A percentile compares a stretch with the other conserved stretches of the same genome.
phyloP scores from a whole-genome alignment of 64 coral and sea anemone species.

The Montipora capricornis region DNA sequence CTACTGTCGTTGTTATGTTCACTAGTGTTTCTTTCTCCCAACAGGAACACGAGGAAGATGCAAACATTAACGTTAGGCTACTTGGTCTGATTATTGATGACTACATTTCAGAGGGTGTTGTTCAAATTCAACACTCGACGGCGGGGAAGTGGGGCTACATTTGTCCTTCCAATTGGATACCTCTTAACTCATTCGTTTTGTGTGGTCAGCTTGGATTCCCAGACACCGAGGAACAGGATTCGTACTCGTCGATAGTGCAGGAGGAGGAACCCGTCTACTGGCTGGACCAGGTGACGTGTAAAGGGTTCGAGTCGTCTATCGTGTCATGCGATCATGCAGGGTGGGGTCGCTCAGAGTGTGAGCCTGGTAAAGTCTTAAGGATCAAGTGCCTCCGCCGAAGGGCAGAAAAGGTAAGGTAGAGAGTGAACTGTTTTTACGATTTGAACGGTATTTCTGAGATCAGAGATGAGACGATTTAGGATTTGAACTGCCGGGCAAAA shows the following conservation, averaged over 20 bases:
- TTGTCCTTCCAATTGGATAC: constrained; percentile 72
- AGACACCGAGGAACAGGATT: constrained; percentile 14
- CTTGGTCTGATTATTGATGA: constrained; percentile 55
- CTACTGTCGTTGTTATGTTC: not conserved
- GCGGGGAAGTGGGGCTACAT: constrained; percentile 69
- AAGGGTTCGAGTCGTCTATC: constrained; percentile 76
- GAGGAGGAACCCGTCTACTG: constrained; percentile 47
- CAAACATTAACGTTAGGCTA: constrained; percentile 34
- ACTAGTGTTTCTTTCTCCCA: not conserved
- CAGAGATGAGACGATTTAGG: not conserved
- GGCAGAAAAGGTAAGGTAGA: constrained; percentile 20
- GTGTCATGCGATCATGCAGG: constrained; percentile 67
- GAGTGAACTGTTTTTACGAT: not conserved
- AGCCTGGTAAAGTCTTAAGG: constrained; percentile 28
- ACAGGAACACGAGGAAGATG: not conserved
- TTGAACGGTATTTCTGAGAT: no score
- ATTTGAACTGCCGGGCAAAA: not conserved
- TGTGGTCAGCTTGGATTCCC: constrained; percentile 84
- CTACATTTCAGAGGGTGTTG: constrained; percentile 70
- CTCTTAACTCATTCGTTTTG: constrained; percentile 66
- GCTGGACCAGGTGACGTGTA: constrained; percentile 71
- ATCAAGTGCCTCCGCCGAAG: constrained; percentile 50
- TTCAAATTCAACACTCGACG: constrained; percentile 28
- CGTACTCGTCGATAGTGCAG: not conserved
- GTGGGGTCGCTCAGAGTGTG: constrained; percentile 54